Base-by-base conservation (phyloP, 35 echinoderm and acorn worm genomes). In the Apostichopus japonicus region DNA sequence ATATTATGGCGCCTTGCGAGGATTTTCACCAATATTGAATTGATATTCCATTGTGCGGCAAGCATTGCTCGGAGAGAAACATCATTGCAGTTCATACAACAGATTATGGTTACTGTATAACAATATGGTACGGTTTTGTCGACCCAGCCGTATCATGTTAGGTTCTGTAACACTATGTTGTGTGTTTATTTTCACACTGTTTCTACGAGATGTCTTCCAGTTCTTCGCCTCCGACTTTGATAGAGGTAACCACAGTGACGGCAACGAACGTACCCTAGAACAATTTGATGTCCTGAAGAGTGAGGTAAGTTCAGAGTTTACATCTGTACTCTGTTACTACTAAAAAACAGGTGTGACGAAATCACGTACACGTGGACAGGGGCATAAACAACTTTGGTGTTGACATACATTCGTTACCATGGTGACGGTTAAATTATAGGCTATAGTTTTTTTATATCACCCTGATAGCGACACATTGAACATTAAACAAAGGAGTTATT, bases 141-240 rank as follows among this genome's bases (percentile, higher is more conserved):
- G 81, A 57, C 81, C 81, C 6, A 84, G 81, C 81, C 81, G 81
- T n/a, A 84, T 84, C 13, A 84, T 84, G 81, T 84, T 84, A 84
- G 81, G 81, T 54, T 84, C 81, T 7, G 81, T 84, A 23, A 58
- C 56, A 16, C 23, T 84, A 1, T n/a, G 81, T 23, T 84, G 81
- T 10, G 5, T 23, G 23, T 21, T 84, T 84, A 57, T 84, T 8
- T 54, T 59, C n/a, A 57, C 81, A 58, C 23, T 83, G 17, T 83
- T 83, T 56, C 17, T 83, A 53, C 24, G 79, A 55, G 79, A 83
- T 83, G 51, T 56, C 51, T 83, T 55, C 13, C 79, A 83, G 10
- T 80, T 80, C 4, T 83, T 83, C 5, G 54, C 51, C 15, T 83
- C 16, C 16, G 79, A 83, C 51, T 56, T 83, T 25, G 21, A 83